These are phyloP conservation scores for Chaenodraco wilsoni DNA, from an alignment of 2,797 vertebrate species.

Conservation along the genomic window DNA sequence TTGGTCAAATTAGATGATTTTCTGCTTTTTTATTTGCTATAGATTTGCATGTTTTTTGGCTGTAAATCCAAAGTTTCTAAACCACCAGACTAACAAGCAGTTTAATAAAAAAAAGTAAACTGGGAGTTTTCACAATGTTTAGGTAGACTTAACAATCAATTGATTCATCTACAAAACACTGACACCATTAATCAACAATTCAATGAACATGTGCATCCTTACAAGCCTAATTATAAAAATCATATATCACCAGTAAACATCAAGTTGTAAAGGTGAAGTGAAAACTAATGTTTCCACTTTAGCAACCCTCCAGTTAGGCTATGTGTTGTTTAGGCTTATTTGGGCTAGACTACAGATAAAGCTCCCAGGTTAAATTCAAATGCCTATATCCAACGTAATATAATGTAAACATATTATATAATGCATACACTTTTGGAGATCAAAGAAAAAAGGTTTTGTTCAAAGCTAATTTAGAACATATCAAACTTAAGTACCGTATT, in stretches of 20 bases:
- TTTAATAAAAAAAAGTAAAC: too few relatives aligned
- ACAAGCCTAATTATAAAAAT: not conserved
- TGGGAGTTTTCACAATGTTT: not conserved
- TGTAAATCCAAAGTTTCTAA: not conserved
- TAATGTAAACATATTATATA: not conserved
- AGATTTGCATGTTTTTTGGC: not conserved
- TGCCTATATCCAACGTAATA: not conserved
- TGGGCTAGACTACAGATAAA: not conserved
- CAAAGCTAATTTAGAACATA: constrained; percentile 18
- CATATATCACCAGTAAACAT: not conserved
- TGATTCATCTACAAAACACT: too few relatives aligned
- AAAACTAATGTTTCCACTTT: too few relatives aligned
- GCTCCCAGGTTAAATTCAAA: not conserved
- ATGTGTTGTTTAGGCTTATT: too few relatives aligned
- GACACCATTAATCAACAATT: not conserved
- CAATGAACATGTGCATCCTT: not conserved
- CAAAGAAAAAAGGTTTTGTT: not conserved
- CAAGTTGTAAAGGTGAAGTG: too few relatives aligned
- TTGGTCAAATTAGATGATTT: not conserved
- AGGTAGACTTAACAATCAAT: not conserved
- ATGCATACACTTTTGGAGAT: not conserved
- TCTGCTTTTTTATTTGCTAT: not conserved
- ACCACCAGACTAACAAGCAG: not conserved
- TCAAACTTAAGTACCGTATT: not conserved
- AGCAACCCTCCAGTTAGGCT: too few relatives aligned